phyloP scores from a whole-genome alignment of 2,888 invertebrate genomes.

The Ethmia dodecea region DNA sequence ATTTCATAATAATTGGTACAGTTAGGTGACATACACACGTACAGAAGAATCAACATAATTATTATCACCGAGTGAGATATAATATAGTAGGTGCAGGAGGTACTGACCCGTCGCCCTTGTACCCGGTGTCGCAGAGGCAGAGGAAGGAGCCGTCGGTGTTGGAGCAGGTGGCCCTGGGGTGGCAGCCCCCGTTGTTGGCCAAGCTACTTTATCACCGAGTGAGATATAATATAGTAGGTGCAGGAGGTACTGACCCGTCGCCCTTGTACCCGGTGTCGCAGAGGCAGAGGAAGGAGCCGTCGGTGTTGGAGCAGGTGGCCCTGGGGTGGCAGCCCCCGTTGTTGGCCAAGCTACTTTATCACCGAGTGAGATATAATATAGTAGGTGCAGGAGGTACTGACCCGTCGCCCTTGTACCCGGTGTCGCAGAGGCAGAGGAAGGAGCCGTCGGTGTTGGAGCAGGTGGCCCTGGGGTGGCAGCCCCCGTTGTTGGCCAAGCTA shows the following conservation, averaged over 20 bases:
- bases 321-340: conserved; percentile 90
- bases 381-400: too few relatives aligned
- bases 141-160: conserved; percentile 78
- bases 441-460: conserved; percentile 89
- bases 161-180: conserved; percentile 87
- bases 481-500: conserved; percentile 88
- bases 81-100: neutral
- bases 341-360: conserved; percentile 85
- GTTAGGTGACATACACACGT: too few relatives aligned
- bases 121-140: neutral
- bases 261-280: conserved; percentile 91
- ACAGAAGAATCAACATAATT: too few relatives aligned
- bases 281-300: conserved; percentile 87
- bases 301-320: conserved; percentile 88
- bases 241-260: conserved; percentile 81
- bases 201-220: too few relatives aligned
- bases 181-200: conserved; percentile 89
- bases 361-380: too few relatives aligned
- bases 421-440: conserved; percentile 88
- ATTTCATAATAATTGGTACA: too few relatives aligned
- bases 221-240: too few relatives aligned
- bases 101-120: neutral
- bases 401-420: conserved; percentile 91
- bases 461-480: conserved; percentile 88
- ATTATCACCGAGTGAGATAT: too few relatives aligned